A percentile compares a stretch with the other conserved stretches of the same genome.
phyloP scores from a whole-genome alignment of 2,888 invertebrate species.

The Cybosia mesomella region DNA sequence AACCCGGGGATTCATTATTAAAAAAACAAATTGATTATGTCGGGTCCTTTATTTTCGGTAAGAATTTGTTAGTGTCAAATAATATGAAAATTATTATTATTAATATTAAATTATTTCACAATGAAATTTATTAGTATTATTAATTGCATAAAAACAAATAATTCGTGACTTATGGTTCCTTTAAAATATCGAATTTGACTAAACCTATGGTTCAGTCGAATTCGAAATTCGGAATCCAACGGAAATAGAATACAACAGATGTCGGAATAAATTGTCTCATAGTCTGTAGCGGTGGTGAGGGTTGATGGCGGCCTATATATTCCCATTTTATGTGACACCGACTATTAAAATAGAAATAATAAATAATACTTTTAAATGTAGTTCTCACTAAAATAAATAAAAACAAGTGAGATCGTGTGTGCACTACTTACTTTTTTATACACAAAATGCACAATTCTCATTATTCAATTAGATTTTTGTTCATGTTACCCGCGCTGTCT shows the following conservation, averaged over 20 bases:
- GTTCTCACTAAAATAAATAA: constrained; percentile 9
- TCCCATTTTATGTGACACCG: not conserved
- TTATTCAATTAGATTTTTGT: constrained; percentile 2
- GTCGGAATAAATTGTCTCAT: not conserved
- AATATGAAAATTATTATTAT: not conserved
- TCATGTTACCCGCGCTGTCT: constrained; percentile 5
- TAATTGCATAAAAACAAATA: no score
- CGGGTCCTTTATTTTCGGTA: not conserved
- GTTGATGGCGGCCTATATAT: not conserved
- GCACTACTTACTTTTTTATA: not conserved
- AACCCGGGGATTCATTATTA: not conserved
- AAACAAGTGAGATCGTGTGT: constrained; percentile 7
- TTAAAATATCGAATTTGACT: no score
- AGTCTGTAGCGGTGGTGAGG: not conserved
- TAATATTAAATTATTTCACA: no score
- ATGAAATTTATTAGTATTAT: no score
- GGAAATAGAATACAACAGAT: no score
- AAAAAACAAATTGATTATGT: not conserved
- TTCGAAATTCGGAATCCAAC: not conserved
- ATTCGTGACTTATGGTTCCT: no score
- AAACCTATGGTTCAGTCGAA: not conserved
- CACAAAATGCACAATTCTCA: not conserved
- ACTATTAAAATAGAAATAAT: not conserved
- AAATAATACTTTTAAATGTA: not conserved
- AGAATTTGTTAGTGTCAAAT: not conserved